A percentile compares a stretch with the other conserved stretches of the same genome.
phyloP scores from a whole-genome alignment of 2,888 invertebrate species.

The Petrolisthes manimaculis region DNA sequence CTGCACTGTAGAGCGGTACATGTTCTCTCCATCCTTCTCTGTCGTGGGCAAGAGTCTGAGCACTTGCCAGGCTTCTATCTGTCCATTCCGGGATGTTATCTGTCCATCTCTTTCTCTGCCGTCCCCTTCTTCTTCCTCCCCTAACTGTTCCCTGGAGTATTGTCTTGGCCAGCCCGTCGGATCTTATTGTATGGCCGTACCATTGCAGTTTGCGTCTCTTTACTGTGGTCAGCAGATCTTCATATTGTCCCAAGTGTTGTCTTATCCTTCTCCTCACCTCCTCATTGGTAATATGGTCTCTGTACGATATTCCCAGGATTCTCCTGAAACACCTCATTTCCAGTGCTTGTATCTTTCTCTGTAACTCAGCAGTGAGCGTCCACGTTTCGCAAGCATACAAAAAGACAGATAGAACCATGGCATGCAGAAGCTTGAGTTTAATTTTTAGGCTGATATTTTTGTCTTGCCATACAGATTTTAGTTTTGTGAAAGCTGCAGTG shows the following conservation, averaged over 20 bases:
- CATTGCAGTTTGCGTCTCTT: constrained; percentile 24
- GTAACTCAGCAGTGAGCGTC: constrained; percentile 12
- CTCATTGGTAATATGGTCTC: neutral
- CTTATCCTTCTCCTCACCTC: neutral
- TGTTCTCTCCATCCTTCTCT: no score
- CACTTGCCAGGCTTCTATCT: neutral
- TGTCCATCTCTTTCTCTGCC: constrained; percentile 11
- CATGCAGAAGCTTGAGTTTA: neutral
- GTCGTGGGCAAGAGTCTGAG: no score
- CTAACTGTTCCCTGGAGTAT: constrained; percentile 8
- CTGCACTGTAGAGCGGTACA: no score
- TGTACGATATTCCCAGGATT: constrained; percentile 13
- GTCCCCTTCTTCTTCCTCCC: neutral
- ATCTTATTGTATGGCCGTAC: constrained; percentile 17
- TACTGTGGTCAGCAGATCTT: constrained; percentile 16
- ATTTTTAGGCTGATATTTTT: neutral
- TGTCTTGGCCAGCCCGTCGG: constrained; percentile 12
- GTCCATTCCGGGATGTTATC: neutral
- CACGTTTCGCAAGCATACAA: constrained; percentile 16
- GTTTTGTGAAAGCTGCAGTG: neutral
- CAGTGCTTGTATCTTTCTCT: neutral
- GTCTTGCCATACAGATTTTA: neutral
- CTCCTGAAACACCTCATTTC: neutral
- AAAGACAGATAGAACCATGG: neutral
- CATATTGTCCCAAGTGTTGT: neutral